A percentile compares a stretch with the other conserved stretches of the same genome.
phyloP scores from a whole-genome alignment of 2,888 invertebrate genomes.

The Cheilosia vulpina region DNA sequence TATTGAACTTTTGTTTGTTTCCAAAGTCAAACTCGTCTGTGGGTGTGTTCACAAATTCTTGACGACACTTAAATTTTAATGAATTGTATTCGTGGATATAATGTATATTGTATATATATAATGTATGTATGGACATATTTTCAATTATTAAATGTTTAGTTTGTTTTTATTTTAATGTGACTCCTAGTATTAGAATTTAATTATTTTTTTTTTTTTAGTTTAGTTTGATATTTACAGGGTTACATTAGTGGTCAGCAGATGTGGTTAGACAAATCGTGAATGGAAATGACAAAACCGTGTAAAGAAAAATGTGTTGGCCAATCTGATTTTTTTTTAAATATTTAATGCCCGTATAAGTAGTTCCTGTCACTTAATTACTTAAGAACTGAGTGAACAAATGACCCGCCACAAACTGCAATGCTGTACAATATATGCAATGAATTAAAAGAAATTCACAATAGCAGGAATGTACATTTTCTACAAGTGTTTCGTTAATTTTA shows the following conservation, averaged over 20 bases:
- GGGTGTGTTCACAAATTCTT: constrained; percentile 31
- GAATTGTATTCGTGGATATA: constrained; percentile 50
- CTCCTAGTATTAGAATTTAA: constrained; percentile 45
- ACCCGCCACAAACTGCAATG: no score
- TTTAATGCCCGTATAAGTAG: no score
- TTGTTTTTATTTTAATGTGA: constrained; percentile 26
- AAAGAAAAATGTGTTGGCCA: neutral
- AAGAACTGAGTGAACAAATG: no score
- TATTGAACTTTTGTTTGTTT: constrained; percentile 55
- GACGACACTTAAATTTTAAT: constrained; percentile 37
- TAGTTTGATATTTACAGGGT: constrained; percentile 54
- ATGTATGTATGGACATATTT: constrained; percentile 53
- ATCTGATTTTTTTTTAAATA: no score
- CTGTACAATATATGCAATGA: no score
- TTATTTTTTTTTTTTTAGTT: neutral
- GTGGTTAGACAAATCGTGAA: neutral
- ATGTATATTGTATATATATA: constrained; percentile 37
- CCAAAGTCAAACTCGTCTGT: constrained; percentile 39
- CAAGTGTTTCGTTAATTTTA: neutral
- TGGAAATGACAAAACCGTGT: neutral
- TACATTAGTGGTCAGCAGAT: constrained; percentile 22
- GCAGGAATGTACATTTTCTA: neutral
- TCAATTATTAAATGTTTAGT: constrained; percentile 44
- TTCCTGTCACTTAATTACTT: no score
- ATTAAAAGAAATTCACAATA: no score